Conservation (phyloP, 92 coral and sea anemone species). For the Epizoanthus illoricatus region DNA sequence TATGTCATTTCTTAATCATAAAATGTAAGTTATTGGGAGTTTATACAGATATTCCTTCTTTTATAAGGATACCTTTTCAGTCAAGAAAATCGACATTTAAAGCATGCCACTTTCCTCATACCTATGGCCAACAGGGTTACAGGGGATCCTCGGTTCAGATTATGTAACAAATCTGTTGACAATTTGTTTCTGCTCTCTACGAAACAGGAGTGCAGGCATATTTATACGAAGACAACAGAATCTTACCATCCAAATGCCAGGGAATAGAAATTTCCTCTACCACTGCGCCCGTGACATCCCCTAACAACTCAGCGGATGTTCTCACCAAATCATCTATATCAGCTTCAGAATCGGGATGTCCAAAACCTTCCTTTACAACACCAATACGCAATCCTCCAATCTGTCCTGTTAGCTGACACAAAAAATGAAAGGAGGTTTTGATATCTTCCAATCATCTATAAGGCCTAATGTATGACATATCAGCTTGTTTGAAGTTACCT, state of each 20-base stretch:
- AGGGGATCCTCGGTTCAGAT: too few species aligned
- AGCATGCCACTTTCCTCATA: too few species aligned
- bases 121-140: too few species aligned
- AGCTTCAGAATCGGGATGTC: slow-evolving; percentile 59
- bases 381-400: slow-evolving; percentile 73
- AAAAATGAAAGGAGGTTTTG: neutral
- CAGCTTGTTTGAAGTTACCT: slow-evolving; percentile 1
- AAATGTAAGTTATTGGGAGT: too few species aligned
- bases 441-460: neutral
- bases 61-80: too few species aligned
- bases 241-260: slow-evolving; percentile 76
- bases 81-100: too few species aligned
- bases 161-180: too few species aligned
- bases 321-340: slow-evolving; percentile 78
- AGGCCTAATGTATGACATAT: neutral
- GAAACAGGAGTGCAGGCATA: neutral
- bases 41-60: too few species aligned
- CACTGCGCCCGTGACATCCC: slow-evolving; percentile 57
- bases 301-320: slow-evolving; percentile 60
- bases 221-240: neutral
- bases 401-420: slow-evolving; percentile 64
- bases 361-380: slow-evolving; percentile 80
- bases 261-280: slow-evolving; percentile 79
- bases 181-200: neutral
- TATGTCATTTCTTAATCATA: too few species aligned